These are phyloP conservation scores for Pterocles gutturalis DNA, from an alignment of 2,113 vertebrate genomes.

Conservation along the genomic window DNA sequence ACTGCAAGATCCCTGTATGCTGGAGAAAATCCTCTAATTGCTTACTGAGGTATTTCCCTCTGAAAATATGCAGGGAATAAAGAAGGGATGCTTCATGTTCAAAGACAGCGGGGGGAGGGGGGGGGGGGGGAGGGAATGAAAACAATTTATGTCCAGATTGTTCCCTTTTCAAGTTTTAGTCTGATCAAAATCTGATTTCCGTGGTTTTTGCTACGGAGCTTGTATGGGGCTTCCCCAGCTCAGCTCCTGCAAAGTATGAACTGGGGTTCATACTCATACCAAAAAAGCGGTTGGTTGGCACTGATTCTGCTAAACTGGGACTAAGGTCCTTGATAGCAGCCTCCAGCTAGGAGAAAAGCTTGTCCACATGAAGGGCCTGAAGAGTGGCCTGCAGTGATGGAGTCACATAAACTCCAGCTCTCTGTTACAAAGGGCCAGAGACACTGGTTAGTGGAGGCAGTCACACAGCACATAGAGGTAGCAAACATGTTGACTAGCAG, in stretches of 20 bases:
- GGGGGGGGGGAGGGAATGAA: neutral
- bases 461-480: neutral
- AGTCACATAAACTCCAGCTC: neutral
- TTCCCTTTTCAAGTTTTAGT: conserved; percentile 21
- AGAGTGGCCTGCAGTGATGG: neutral
- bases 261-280: conserved; percentile 11
- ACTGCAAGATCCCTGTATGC: conserved; percentile 66
- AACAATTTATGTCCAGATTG: conserved; percentile 4
- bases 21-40: conserved; percentile 58
- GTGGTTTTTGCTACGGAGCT: conserved; percentile 28
- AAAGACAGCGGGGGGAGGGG: neutral
- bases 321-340: conserved; percentile 12
- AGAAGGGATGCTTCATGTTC: neutral
- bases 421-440: neutral
- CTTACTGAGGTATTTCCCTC: conserved; percentile 50
- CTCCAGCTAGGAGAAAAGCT: conserved; percentile 7
- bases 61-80: conserved; percentile 30
- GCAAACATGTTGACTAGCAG: neutral
- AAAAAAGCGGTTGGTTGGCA: conserved; percentile 32
- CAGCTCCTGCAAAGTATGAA: conserved; percentile 40
- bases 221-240: conserved; percentile 40
- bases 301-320: neutral
- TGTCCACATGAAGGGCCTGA: neutral
- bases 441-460: neutral
- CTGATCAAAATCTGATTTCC: conserved; percentile 47